Evolutionary conservation across 2,888 invertebrate species (phyloP), one percentile per base, ranked within the genome.

Genomic region (Deladenus siricidicola): DNA sequence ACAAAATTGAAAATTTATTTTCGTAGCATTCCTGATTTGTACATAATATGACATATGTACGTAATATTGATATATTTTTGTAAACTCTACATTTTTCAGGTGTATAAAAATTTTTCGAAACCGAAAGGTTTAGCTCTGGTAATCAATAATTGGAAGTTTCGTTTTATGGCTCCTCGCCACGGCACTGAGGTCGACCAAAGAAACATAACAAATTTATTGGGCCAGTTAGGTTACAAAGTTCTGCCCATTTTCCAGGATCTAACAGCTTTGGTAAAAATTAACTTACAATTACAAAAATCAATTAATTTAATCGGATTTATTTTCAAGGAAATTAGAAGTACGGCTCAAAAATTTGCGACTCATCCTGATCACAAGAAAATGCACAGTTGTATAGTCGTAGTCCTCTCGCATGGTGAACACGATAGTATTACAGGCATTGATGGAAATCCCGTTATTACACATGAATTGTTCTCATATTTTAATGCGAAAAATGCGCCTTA

Each of bases 361-460:
- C 50, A 65, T 26, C 53, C 60, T 6, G 51, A 48, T 4, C 75
- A 73, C 39, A 34, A 43, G 3, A 28, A 23, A 21, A 47, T 45
- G 26, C 45, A 65, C 47, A 57, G 56, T 23, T 59, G 60, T 29
- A 60, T 75, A 23, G 62, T 78, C 2, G 69, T 73, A 17, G 70
- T 78, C 24, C 61, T 78, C 30, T 71, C 74, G 1, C 79, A 79
- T 60, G 79, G 79, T 19, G 74, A 73, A 56, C 64, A 73, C 29
- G 71, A 75, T 39, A 57, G 59, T n/a, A 64, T 75, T 10, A 61
- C 69, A 19, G 75, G 75, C 24, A 64, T 64, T 1, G 75, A 76
- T 56, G 71, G 70, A 19, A 28, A 61, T 6, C 44, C 58, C 10
- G 62, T 73, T 17, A 62, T 58, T 49, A 51, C 62, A 28, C 60